Evolutionary conservation across 2,797 vertebrate species (phyloP).

Genomic region (Saguinus oedipus): DNA sequence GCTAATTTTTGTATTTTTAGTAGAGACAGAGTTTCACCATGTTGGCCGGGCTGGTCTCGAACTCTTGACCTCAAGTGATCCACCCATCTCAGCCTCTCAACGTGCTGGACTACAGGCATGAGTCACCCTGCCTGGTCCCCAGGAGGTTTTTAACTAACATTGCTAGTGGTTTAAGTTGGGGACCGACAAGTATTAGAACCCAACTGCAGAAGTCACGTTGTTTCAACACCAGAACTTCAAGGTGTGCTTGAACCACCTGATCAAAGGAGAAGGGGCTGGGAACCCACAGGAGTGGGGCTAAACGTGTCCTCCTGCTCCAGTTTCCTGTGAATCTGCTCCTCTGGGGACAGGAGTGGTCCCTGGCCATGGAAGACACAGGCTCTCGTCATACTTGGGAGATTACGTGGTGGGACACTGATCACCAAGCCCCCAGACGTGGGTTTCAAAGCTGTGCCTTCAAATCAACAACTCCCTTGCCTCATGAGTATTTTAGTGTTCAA

Average conservation of each 20-base stretch:
- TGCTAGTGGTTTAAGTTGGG: background rate
- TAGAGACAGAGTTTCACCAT: background rate
- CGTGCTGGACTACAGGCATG: background rate
- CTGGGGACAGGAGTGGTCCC: background rate
- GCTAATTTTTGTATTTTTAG: background rate
- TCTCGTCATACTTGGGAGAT: background rate
- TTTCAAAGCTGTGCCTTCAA: background rate
- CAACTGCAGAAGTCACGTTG: rapidly evolving
- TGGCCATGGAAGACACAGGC: background rate
- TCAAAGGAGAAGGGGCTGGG: background rate
- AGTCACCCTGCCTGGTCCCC: background rate
- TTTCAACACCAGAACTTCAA: background rate
- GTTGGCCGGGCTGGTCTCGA: background rate
- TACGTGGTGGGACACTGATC: background rate
- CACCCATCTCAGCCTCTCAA: background rate
- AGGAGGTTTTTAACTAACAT: background rate
- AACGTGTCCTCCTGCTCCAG: rapidly evolving
- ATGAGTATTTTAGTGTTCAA: background rate
- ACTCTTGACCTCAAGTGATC: background rate
- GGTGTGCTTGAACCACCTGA: rapidly evolving
- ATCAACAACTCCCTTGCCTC: background rate
- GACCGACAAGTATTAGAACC: background rate
- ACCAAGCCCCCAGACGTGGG: background rate
- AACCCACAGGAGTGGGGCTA: background rate
- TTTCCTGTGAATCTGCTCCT: background rate